These are phyloP conservation scores for Nomada ruficornis DNA, from an alignment of 2,888 invertebrate species.

Conservation along the genomic window DNA sequence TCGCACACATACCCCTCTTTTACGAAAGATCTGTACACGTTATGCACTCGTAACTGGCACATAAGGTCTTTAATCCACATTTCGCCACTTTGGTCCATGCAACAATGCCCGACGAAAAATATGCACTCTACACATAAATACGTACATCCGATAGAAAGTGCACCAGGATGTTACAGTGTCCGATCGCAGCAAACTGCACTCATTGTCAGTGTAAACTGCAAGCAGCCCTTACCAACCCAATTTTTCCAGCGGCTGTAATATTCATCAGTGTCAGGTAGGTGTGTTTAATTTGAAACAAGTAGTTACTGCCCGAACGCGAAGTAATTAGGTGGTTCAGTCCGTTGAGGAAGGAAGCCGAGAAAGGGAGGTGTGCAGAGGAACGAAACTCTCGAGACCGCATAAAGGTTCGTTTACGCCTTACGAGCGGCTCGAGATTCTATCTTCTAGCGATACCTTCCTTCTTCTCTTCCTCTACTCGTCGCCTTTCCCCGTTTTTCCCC, in stretches of 20 bases:
- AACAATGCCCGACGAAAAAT: too few species aligned
- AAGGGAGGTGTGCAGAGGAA: not conserved
- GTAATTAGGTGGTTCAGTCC: slow-evolving; percentile 62
- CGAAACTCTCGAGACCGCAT: slow-evolving; percentile 24
- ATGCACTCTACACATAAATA: not conserved
- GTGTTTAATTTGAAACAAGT: slow-evolving; percentile 45
- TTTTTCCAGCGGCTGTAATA: too few species aligned
- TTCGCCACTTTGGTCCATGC: too few species aligned
- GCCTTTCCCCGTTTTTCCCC: slow-evolving; percentile 17
- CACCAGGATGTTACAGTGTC: too few species aligned
- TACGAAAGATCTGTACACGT: too few species aligned
- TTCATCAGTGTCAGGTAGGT: not conserved
- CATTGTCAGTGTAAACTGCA: too few species aligned
- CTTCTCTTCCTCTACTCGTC: slow-evolving; percentile 2
- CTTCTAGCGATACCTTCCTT: slow-evolving; percentile 56
- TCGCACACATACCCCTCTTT: too few species aligned
- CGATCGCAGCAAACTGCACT: too few species aligned
- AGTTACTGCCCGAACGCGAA: slow-evolving; percentile 38
- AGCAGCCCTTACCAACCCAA: too few species aligned
- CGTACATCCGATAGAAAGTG: too few species aligned
- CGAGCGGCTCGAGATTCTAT: slow-evolving; percentile 67
- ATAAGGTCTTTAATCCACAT: too few species aligned
- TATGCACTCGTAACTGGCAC: too few species aligned
- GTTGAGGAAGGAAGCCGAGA: slow-evolving; percentile 12
- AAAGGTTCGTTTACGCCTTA: slow-evolving; percentile 68